Base-by-base conservation (phyloP, 1,140 invertebrate genomes). In the Manduca sexta region DNA sequence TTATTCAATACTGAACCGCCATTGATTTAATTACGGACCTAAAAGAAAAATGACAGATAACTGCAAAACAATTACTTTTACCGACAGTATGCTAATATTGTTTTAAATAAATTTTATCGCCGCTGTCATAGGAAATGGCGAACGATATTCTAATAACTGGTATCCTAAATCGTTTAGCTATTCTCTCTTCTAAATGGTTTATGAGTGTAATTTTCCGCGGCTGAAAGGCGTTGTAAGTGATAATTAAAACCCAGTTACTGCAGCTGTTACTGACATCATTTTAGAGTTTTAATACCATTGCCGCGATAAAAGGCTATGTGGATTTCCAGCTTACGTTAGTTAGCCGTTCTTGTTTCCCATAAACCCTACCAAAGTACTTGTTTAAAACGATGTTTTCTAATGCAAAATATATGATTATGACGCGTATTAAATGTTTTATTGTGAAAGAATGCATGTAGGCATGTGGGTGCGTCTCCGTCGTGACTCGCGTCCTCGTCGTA, bases 161-260 rank as follows among this genome's bases (percentile, higher is more conserved):
- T 62, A 67, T 67, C 60, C 58, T 73, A 63, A 76, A 79, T 74
- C 66, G 70, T 74, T 78, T 73, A 61, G 58, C 49, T 58, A 67
- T 67, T 69, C 58, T 64, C 54, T 67, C 61, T 66, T 73, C 65
- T 72, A 73, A 79, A 79, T 76, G 75, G 65, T 78, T 76, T 76
- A 79, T 71, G 64, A 58, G 55, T 56, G 75, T 75, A 77, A 82
- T 82, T 79, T 61, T 68, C 64, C 64, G 56, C 60, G 55, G 63
- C 65, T 72, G 65, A 72, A 82, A 74, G 67, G 64, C 75, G 64
- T 70, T 79, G 70, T 78, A 70, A 79, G 67, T 78, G 72, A 79
- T 79, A 82, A 82, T 78, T 75, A 75, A 82, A 82, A 71, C 62
- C 61, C 72, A 53, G 69, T 76, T 73, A 74, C 64, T 72, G 67